Base-by-base conservation (phyloP, 2,888 invertebrate species). In the Drosophila sordidula region DNA sequence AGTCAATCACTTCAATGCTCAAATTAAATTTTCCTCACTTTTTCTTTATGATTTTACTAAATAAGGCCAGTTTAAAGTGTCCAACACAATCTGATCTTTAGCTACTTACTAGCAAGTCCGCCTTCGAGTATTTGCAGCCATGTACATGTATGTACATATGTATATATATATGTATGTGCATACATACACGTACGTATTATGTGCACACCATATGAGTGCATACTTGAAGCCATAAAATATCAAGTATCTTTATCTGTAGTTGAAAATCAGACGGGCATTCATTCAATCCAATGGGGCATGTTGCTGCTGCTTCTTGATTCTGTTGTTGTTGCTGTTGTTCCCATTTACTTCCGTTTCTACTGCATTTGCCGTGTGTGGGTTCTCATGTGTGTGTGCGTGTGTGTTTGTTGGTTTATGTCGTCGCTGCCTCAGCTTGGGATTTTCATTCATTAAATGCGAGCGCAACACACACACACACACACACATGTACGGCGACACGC, bases 331-430 rank as follows among this genome's bases (percentile, higher is more conserved):
- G 32, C 45, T 72, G 65, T 69, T 77, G 71, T 79, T 70, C 68
- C 55, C 80, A 73, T 67, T 82, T 83, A 88, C 83, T 83, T 88
- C 83, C 83, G 86, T 88, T 82, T 81, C 76, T 73, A 78, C 73
- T 79, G 86, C 73, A 75, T 66, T 74, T 70, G 70, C 36, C 70
- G 75, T 75, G 81, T 63, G 63, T 56, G 38, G 46, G n/a, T 16
- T 50, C 54, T 55, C 14, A 26, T 50, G 45, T 64, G 34, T 56
- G 52, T 52, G 39, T 58, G 29, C 50, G 54, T 49, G 47, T 54
- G 44, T 59, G 58, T 55, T 26, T 44, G 51, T 42, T 34, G 64
- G 52, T 66, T 62, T 54, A 66, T 63, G 74, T 64, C 82, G 79
- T 72, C 67, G 59, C 16, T 75, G 87, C 61, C 50, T 56, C 38